Percentiles rank a stretch among this genome's conserved stretches.
Conservation (phyloP, 2,113 vertebrate genomes). For the Numida meleagris region DNA sequence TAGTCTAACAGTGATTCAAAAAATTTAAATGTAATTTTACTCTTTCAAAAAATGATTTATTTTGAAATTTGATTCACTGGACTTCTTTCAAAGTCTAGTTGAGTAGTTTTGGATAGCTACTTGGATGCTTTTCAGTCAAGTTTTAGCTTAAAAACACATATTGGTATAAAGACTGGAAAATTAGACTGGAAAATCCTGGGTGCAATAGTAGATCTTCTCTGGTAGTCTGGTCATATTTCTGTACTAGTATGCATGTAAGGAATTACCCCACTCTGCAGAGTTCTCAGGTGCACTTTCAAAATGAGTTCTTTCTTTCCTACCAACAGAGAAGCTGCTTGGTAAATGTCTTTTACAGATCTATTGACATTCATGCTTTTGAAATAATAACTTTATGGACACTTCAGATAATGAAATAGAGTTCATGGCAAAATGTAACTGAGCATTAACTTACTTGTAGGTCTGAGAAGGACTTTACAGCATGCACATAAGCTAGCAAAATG, state of each 20-base stretch:
- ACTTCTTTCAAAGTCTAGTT: background rate
- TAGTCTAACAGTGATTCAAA: background rate
- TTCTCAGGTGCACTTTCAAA: conserved; percentile 28
- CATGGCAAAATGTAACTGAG: background rate
- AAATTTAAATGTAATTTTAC: background rate
- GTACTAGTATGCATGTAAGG: background rate
- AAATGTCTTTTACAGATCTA: conserved; percentile 34
- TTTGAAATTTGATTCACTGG: background rate
- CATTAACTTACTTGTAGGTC: background rate
- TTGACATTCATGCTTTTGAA: conserved; percentile 39
- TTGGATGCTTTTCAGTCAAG: background rate
- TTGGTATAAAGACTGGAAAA: background rate
- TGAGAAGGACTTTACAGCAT: background rate
- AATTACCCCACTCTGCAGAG: background rate
- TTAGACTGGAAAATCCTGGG: background rate
- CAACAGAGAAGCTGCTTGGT: background rate
- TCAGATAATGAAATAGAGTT: conserved; percentile 3
- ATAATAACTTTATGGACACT: conserved; percentile 29
- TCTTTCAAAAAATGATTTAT: background rate
- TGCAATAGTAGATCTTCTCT: background rate
- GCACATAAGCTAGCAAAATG: background rate
- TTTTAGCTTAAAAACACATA: background rate
- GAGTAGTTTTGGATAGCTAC: background rate
- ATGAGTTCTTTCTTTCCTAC: background rate
- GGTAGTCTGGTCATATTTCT: rapidly evolving